Evolutionary conservation across 2,888 invertebrate species (phyloP).

Genomic region (Schizotus pectinicornis): DNA sequence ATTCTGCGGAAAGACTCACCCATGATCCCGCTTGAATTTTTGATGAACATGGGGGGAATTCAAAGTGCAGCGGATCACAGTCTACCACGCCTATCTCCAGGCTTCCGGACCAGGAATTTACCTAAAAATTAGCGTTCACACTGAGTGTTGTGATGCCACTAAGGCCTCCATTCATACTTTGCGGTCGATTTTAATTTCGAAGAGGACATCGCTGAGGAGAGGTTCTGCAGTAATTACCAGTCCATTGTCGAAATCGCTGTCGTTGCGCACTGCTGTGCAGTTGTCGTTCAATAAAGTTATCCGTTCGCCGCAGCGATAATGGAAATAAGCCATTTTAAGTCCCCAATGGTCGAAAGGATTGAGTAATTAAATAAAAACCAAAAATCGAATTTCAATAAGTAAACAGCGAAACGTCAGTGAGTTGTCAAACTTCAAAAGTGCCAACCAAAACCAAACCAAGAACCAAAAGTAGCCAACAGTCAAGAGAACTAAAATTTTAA

Average conservation of each 20-base stretch:
- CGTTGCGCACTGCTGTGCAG: slow-evolving; percentile 79
- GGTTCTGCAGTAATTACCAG: slow-evolving; percentile 83
- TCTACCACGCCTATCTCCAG: slow-evolving; percentile 79
- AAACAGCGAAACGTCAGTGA: too few species aligned
- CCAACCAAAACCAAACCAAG: too few species aligned
- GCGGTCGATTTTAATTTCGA: slow-evolving; percentile 87
- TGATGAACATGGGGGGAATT: slow-evolving; percentile 77
- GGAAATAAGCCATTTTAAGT: slow-evolving; percentile 67
- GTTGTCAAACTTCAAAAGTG: too few species aligned
- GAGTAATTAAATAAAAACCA: too few species aligned
- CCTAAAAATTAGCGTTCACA: slow-evolving; percentile 59
- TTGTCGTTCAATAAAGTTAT: slow-evolving; percentile 84
- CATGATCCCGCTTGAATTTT: slow-evolving; percentile 83
- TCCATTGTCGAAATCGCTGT: slow-evolving; percentile 88
- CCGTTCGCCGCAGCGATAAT: slow-evolving; percentile 82
- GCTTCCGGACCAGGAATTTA: slow-evolving; percentile 80
- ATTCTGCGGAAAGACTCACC: slow-evolving; percentile 60
- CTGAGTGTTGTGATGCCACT: background rate
- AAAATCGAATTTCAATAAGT: too few species aligned
- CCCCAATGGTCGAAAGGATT: background rate
- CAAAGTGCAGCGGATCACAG: slow-evolving; percentile 70
- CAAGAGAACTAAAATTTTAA: too few species aligned
- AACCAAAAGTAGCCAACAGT: too few species aligned
- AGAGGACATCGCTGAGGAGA: slow-evolving; percentile 79
- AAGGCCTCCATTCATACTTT: slow-evolving; percentile 67